Evolutionary conservation across 2,797 vertebrate species (phyloP).

Genomic region (Anableps anableps): DNA sequence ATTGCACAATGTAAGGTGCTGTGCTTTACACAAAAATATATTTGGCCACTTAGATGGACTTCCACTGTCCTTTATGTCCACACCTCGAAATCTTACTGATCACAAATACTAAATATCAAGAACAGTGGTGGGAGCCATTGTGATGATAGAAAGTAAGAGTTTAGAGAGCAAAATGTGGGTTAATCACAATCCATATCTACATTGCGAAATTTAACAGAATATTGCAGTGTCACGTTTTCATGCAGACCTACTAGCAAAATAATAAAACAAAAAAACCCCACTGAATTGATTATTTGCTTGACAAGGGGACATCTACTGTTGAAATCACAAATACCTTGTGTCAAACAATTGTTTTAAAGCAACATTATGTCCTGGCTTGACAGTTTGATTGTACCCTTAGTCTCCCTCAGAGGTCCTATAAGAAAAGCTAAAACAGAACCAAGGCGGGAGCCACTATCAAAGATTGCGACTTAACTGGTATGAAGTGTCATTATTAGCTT

Average conservation of each 20-base stretch:
- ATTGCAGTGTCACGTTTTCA: background rate
- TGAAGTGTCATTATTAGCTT: conserved; percentile 14
- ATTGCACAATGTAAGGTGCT: background rate
- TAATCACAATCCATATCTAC: background rate
- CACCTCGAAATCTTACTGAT: background rate
- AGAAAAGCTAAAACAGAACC: conserved; percentile 4
- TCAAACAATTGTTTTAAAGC: background rate
- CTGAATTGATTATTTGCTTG: background rate
- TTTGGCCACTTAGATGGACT: background rate
- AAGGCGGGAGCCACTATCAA: background rate
- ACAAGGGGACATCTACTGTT: background rate
- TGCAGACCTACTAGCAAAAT: background rate
- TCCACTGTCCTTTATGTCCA: background rate
- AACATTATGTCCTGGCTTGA: conserved; percentile 13
- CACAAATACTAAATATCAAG: background rate
- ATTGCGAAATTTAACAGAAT: background rate
- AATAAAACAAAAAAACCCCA: background rate
- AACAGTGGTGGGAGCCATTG: background rate
- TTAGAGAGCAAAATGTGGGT: background rate
- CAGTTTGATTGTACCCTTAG: background rate
- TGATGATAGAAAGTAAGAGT: background rate
- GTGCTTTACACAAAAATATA: background rate
- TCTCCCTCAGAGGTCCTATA: background rate
- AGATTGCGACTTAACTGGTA: conserved; percentile 2
- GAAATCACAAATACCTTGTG: background rate